Evolutionary conservation across 2,113 vertebrate species (phyloP), one percentile per base, ranked within the genome.

Genomic region (Mystacornis crossleyi): DNA sequence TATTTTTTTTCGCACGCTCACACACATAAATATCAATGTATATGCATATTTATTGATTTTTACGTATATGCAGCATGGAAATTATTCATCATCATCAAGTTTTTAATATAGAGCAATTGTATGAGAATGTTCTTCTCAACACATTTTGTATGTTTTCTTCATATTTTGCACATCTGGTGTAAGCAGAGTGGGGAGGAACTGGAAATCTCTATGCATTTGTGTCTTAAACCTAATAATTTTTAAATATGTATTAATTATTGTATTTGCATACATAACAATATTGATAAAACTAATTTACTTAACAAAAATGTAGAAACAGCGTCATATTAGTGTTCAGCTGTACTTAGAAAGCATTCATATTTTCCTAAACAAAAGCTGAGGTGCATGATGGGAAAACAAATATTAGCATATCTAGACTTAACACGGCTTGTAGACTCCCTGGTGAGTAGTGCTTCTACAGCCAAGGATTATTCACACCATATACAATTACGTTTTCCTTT

Each of bases 371-470:
- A 92, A 95, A 92, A 94, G 60, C 33, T 74, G 85, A 83, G 8
- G 21, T 60, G 88, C 72, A 95, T 66, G 79, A 86, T 72, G 94
- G 94, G 86, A 94, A 93, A 93, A 89, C 66, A 95, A 95, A 95
- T 96, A 95, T 95, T 97, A 94, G 65, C 95, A 95, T 97, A 94
- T 93, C 80, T 89, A 94, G 90, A 66, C 60, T 89, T 95, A 95
- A 74, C 80, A 75, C 62, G 29, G 88, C 57, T 92, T 93, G 60
- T 86, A 81, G 93, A 67, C 92, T 96, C 90, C 93, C 92, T 89
- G 82, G 88, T 93, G 93, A 69, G 88, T 24, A 61, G 33, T 43
- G 53, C 55, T 96, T 94, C 96, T 86, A 89, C 88, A 94, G 86
- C 43, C 75, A 74, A 93, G 88, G 86, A 90, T 96, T 97, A 95